Evolutionary conservation across 2,888 invertebrate species (phyloP).

Genomic region (Conomelus anceps): DNA sequence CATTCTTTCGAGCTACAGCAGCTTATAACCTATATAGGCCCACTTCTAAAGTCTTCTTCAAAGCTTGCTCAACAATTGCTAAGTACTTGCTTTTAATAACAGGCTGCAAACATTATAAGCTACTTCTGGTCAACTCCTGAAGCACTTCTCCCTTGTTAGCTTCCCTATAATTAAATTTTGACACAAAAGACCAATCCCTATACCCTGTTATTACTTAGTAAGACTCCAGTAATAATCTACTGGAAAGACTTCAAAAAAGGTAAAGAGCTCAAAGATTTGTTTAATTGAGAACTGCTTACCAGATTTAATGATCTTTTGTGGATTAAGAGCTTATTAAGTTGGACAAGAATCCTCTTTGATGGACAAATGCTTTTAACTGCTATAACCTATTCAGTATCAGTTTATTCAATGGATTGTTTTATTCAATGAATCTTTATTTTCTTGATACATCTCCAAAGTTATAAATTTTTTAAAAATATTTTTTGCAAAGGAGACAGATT

Average conservation of each 20-base stretch:
- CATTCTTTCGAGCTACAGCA: too few relatives aligned
- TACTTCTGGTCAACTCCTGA: not conserved
- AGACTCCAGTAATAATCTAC: not conserved
- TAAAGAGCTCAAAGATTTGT: not conserved
- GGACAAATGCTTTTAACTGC: too few relatives aligned
- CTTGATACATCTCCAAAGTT: too few relatives aligned
- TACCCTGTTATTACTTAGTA: not conserved
- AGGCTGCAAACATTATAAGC: not conserved
- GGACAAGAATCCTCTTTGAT: too few relatives aligned
- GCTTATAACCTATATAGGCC: not conserved
- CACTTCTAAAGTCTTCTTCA: not conserved
- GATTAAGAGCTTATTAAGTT: too few relatives aligned
- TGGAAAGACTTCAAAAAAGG: not conserved
- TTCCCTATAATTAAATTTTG: not conserved
- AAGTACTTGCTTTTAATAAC: not conserved
- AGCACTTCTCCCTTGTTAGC: not conserved
- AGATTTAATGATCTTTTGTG: too few relatives aligned
- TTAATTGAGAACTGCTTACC: too few relatives aligned
- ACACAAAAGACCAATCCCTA: not conserved
- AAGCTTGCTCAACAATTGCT: not conserved
- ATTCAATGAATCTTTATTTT: too few relatives aligned
- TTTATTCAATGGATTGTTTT: too few relatives aligned
- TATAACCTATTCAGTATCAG: too few relatives aligned
- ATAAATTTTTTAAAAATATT: too few relatives aligned
- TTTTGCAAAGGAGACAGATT: too few relatives aligned